Evolutionary conservation across 2,888 invertebrate genomes (phyloP).

Genomic region (Macropis europaea): DNA sequence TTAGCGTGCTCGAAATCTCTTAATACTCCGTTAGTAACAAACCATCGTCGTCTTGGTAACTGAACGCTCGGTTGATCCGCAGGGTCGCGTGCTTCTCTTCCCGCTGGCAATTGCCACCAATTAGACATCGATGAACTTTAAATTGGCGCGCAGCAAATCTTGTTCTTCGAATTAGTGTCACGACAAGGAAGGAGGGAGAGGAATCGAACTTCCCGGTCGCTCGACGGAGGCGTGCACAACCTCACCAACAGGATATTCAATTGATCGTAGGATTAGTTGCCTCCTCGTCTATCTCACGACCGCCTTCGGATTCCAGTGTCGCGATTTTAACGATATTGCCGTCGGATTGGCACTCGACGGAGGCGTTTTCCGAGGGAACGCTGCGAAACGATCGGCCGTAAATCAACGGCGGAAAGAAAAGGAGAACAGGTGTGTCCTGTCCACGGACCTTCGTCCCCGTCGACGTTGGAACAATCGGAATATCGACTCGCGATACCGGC

Average conservation of each 20-base stretch:
- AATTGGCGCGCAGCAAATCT: neutral
- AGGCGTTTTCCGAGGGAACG: neutral
- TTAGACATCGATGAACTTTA: neutral
- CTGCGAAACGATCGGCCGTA: neutral
- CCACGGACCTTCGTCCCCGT: neutral
- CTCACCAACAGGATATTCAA: slow-evolving; percentile 17
- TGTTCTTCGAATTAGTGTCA: slow-evolving; percentile 10
- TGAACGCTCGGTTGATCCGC: neutral
- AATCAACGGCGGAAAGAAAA: neutral
- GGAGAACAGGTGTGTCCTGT: slow-evolving; percentile 13
- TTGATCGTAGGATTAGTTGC: slow-evolving; percentile 2
- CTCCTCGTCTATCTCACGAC: neutral
- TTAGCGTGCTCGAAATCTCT: too few species aligned
- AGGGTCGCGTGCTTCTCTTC: neutral
- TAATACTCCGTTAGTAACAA: too few species aligned
- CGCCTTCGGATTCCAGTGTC: neutral
- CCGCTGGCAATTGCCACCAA: neutral
- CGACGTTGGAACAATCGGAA: slow-evolving; percentile 18
- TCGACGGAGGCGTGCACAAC: neutral
- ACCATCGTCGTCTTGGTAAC: neutral
- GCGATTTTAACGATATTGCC: neutral
- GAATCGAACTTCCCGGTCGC: slow-evolving; percentile 25
- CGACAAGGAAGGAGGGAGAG: neutral
- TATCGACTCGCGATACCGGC: slow-evolving; percentile 13
- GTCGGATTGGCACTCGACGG: neutral